phyloP scores from a whole-genome alignment of 1,140 invertebrate genomes.

The Tigriopus japonicus region DNA sequence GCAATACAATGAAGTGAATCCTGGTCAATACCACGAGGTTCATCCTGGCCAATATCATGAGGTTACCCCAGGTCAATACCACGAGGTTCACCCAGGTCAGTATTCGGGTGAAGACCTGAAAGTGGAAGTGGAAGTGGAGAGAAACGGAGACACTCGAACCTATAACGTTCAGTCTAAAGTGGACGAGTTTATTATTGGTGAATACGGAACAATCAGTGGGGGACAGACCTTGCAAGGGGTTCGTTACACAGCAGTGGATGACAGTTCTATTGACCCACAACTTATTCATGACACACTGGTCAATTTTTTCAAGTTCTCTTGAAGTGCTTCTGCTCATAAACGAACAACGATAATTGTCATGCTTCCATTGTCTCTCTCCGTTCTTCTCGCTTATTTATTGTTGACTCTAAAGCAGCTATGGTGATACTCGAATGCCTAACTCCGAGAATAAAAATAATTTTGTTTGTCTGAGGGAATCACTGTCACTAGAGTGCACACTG shows the following conservation, averaged over 20 bases:
- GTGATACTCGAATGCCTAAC: too few species aligned
- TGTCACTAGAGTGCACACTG: too few species aligned
- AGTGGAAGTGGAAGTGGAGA: background rate
- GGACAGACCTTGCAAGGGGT: constrained; percentile 10
- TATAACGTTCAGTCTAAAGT: constrained; percentile 11
- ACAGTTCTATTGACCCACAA: constrained; percentile 3
- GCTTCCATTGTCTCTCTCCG: too few species aligned
- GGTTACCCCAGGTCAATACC: constrained; percentile 5
- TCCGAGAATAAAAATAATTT: too few species aligned
- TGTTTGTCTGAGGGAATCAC: too few species aligned
- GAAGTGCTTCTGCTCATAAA: background rate
- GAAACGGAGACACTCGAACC: constrained; percentile 1
- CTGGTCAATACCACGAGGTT: constrained; percentile 10
- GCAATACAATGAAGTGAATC: constrained; percentile 13
- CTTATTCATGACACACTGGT: constrained; percentile 7
- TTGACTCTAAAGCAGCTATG: too few species aligned
- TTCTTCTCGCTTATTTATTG: too few species aligned
- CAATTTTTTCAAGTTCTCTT: constrained; percentile 8
- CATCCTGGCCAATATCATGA: constrained; percentile 11
- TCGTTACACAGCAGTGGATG: constrained; percentile 4
- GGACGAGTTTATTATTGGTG: constrained; percentile 9
- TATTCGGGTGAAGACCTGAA: background rate
- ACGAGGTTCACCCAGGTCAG: constrained; percentile 10
- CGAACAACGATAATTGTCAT: too few species aligned
- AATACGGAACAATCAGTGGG: constrained; percentile 6